Base-by-base conservation (phyloP, 2,797 vertebrate genomes). In the Xenentodon cancila region DNA sequence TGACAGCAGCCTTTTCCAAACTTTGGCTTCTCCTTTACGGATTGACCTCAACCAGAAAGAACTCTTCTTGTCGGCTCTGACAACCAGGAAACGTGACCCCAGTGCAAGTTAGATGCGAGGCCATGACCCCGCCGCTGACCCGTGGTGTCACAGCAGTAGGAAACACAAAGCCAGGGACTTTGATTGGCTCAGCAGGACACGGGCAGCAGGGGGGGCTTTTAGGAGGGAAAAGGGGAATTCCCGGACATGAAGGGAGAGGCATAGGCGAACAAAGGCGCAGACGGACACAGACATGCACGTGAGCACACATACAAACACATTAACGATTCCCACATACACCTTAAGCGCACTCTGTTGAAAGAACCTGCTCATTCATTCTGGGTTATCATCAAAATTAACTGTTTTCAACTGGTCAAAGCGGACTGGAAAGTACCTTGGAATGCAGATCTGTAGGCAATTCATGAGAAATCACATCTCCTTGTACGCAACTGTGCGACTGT, bases 221-320 rank as follows among this genome's bases (percentile, higher is more conserved):
- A 11, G 13, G 54, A 62, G 72, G 77, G 68, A 68, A 74, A 71
- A 64, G 85, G 88, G 89, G 86, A 89, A 85, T 91, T 90, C 90
- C 89, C 88, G 71, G 74, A 81, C 75, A 84, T 80, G 77, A 71
- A 75, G 72, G 73, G 75, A 84, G 64, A 74, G 13, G 58, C 73
- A 66, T 73, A 84, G 69, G 64, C 67, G 79, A 67, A 82, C 73
- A 69, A 46, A 45, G 49, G 65, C 13, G 37, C 64, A 59, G 32
- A 69, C 56, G 46, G 42, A 40, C 53, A 43, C 32, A 47, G 6
- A 59, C 49, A 32, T 13, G 34, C 40, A 43, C 13, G 11, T 9
- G 48, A 44, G 34, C 19, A 17, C 57, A 57, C 16, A 21, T 25
- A 53, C 20, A 45, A 59, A 56, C 56, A 37, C 46, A 21, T 25